These are phyloP conservation scores for Aphis gossypii DNA, from an alignment of 1,140 invertebrate species.

Conservation along the genomic window DNA sequence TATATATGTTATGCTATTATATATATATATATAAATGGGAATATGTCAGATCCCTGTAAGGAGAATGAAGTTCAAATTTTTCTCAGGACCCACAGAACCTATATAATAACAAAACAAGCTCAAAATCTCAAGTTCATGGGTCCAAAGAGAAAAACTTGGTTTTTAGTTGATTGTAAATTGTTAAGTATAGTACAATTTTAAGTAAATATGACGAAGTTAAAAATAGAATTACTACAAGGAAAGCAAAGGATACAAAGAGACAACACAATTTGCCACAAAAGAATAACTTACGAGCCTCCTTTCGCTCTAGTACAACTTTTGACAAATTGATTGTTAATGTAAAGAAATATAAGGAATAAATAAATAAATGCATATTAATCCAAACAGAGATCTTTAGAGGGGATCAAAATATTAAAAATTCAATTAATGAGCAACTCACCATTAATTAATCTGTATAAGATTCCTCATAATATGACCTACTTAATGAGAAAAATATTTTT, in stretches of 20 bases:
- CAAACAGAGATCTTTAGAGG: conserved; percentile 42
- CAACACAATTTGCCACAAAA: conserved; percentile 42
- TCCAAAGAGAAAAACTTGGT: conserved; percentile 51
- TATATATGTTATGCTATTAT: not conserved
- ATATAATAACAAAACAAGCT: conserved; percentile 43
- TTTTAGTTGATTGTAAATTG: not conserved
- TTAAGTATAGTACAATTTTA: not conserved
- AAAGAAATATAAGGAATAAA: not conserved
- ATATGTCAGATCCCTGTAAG: conserved; percentile 36
- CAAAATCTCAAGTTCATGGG: conserved; percentile 38
- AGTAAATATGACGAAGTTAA: not conserved
- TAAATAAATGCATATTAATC: not conserved
- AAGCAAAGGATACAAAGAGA: not conserved
- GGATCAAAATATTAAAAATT: not conserved
- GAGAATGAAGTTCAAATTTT: not conserved
- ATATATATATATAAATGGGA: not conserved
- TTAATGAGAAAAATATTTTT: not conserved
- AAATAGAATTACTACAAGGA: too few relatives aligned
- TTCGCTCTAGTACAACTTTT: conserved; percentile 58
- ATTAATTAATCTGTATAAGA: conserved; percentile 30
- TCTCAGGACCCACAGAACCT: conserved; percentile 53
- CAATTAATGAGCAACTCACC: conserved; percentile 26
- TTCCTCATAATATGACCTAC: conserved; percentile 27
- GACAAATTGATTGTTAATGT: conserved; percentile 19
- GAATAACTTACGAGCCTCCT: conserved; percentile 57